Evolutionary conservation across 1,140 invertebrate species (phyloP).

Genomic region (Ceratoteleas bidentatus): DNA sequence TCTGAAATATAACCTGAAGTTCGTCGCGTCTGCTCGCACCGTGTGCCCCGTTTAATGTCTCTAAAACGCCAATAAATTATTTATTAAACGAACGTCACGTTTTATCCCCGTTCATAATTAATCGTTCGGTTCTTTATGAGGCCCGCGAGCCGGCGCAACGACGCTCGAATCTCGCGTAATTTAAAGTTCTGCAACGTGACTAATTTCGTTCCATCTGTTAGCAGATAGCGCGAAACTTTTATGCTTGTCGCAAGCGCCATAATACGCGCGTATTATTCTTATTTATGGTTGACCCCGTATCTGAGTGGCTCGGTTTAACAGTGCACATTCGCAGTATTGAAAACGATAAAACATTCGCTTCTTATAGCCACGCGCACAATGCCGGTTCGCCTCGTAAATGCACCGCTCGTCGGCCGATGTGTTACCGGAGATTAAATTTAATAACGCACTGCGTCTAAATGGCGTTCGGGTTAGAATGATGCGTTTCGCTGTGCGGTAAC

Average conservation of each 20-base stretch:
- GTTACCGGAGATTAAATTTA: constrained; percentile 26
- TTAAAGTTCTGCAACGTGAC: constrained; percentile 26
- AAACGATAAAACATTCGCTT: constrained; percentile 47
- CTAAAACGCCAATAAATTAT: constrained; percentile 30
- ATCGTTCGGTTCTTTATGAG: constrained; percentile 1
- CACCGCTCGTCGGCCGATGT: constrained; percentile 13
- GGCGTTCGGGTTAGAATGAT: too few species aligned
- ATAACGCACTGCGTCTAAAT: constrained; percentile 21
- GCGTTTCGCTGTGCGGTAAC: too few species aligned
- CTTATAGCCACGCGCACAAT: constrained; percentile 6
- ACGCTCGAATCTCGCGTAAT: not conserved
- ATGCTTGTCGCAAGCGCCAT: constrained; percentile 32
- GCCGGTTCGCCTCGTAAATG: constrained; percentile 9
- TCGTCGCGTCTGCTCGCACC: not conserved
- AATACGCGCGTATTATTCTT: constrained; percentile 45
- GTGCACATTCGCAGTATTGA: constrained; percentile 41
- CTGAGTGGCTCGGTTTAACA: constrained; percentile 35
- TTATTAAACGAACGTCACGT: constrained; percentile 23
- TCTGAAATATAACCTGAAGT: constrained; percentile 36
- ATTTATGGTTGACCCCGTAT: constrained; percentile 42
- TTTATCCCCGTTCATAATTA: constrained; percentile 4
- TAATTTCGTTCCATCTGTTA: constrained; percentile 50
- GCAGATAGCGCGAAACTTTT: constrained; percentile 43
- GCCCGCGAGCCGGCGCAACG: not conserved
- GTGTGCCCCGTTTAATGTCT: constrained; percentile 14